Conservation (phyloP, 2,888 invertebrate genomes). For the Eupithecia abbreviata region DNA sequence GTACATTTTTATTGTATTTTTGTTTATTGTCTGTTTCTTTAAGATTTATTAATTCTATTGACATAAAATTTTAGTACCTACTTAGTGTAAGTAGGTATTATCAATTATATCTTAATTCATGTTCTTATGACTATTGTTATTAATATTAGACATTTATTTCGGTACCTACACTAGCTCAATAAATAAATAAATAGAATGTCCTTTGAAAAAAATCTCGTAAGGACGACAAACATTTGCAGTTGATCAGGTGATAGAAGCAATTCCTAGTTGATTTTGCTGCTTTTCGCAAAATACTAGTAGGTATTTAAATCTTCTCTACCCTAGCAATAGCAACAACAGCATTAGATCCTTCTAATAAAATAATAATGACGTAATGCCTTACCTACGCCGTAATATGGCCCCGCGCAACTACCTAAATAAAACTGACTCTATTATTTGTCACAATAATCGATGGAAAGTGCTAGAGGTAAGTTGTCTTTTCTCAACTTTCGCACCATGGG, state of each 20-base stretch:
- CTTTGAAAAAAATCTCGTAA: background rate
- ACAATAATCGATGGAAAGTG: conserved; percentile 45
- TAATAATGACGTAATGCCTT: background rate
- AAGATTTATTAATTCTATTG: no score
- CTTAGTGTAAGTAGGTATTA: no score
- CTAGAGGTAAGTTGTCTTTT: conserved; percentile 42
- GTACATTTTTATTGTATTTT: no score
- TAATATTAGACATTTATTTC: no score
- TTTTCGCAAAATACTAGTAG: background rate
- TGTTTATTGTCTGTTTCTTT: no score
- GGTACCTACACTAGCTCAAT: no score
- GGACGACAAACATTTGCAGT: background rate
- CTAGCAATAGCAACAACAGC: background rate
- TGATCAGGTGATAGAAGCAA: background rate
- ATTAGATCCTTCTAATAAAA: no score
- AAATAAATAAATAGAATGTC: no score
- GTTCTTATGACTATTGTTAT: no score
- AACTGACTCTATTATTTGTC: background rate
- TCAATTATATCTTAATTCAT: no score
- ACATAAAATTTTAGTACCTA: no score
- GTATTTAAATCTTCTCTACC: background rate
- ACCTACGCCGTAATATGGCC: background rate
- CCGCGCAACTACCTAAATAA: background rate
- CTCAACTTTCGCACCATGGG: conserved; percentile 50
- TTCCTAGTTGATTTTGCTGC: background rate